Percentiles rank a stretch among this genome's conserved stretches.
phyloP scores from a whole-genome alignment of 2,113 vertebrate genomes.

The Helogale parvula region DNA sequence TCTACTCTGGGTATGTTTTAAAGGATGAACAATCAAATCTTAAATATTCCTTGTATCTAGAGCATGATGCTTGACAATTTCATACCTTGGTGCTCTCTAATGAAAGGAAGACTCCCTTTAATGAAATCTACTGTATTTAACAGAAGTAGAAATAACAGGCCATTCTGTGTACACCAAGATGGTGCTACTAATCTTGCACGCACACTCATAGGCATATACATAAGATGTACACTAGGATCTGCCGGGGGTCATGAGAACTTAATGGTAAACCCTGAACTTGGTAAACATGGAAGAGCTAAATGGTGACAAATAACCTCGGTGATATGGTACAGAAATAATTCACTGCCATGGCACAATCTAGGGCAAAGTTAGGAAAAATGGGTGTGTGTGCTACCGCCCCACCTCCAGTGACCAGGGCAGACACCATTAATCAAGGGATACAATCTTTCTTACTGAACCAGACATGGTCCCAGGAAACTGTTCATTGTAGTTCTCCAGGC shows the following conservation, averaged over 20 bases:
- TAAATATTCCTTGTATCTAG: slow-evolving; percentile 42
- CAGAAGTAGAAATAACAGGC: neutral
- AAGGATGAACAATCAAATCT: slow-evolving; percentile 48
- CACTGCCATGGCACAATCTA: neutral
- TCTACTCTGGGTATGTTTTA: slow-evolving; percentile 50
- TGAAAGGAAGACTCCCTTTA: neutral
- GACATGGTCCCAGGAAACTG: neutral
- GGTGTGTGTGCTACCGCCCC: neutral
- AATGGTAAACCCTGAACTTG: neutral
- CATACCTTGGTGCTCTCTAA: neutral
- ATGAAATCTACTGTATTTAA: neutral
- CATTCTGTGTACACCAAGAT: neutral
- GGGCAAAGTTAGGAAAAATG: neutral
- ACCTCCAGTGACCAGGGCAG: neutral
- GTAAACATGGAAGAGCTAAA: neutral
- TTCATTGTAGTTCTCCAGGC: neutral
- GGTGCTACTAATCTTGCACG: neutral
- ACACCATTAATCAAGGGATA: neutral
- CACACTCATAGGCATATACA: neutral
- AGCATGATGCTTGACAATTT: slow-evolving; percentile 26
- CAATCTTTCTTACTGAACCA: neutral
- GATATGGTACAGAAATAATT: neutral
- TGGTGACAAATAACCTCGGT: neutral
- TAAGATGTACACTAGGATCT: neutral
- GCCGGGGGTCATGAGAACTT: neutral